Conservation (phyloP, 1,140 invertebrate species). For the Dendrolimus punctatus region DNA sequence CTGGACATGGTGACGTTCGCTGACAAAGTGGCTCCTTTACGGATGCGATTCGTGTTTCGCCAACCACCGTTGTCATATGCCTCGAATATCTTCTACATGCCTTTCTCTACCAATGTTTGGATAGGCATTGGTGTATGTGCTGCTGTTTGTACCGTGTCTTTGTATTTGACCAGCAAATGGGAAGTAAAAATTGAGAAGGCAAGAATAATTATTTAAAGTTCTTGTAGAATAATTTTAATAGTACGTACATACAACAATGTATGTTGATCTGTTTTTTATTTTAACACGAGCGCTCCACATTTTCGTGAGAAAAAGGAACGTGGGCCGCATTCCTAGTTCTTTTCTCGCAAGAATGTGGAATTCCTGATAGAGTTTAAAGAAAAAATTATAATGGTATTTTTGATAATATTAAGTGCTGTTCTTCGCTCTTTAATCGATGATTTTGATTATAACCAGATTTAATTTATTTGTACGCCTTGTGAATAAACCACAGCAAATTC, state of each 20-base stretch:
- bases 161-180: conserved; percentile 29
- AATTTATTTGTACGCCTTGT: no score
- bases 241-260: not conserved
- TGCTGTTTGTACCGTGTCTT: conserved; percentile 20
- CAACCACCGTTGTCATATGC: conserved; percentile 76
- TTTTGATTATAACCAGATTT: no score
- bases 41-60: conserved; percentile 73
- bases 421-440: no score
- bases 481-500: no score
- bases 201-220: conserved; percentile 1
- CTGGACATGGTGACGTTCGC: conserved; percentile 38
- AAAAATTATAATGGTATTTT: no score
- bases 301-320: no score
- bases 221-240: not conserved
- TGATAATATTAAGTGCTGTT: no score
- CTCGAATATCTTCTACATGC: conserved; percentile 75
- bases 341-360: no score
- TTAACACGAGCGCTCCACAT: no score
- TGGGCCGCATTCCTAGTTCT: no score
- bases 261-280: not conserved
- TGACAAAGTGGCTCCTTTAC: conserved; percentile 34
- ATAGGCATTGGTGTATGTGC: conserved; percentile 54
- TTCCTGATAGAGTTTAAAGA: no score
- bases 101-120: conserved; percentile 76
- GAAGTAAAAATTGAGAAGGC: conserved; percentile 25